Conservation (phyloP, 2,888 invertebrate genomes). For the Anoncus sp. region DNA sequence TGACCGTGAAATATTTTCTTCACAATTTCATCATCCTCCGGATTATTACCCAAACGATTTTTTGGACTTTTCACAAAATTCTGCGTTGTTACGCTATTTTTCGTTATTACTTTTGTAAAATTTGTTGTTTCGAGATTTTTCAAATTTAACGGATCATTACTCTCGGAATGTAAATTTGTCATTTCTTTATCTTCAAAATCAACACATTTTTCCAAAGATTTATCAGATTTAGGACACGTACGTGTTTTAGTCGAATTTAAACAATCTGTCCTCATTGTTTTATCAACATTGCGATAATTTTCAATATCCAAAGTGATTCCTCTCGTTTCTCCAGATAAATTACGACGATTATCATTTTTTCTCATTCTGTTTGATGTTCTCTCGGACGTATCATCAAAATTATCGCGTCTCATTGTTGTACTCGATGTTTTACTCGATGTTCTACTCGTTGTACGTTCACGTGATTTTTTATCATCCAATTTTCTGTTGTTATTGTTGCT, state of each 20-base stretch:
- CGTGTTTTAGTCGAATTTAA: background rate
- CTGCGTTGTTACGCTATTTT: background rate
- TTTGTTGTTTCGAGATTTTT: too few relatives aligned
- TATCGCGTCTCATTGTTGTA: constrained; percentile 18
- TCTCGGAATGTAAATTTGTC: too few relatives aligned
- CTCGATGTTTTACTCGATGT: constrained; percentile 1
- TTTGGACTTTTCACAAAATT: constrained; percentile 17
- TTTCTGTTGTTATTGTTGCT: background rate
- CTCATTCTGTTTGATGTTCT: constrained; percentile 11
- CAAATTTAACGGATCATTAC: too few relatives aligned
- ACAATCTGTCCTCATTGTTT: constrained; percentile 19
- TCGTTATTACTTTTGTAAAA: too few relatives aligned
- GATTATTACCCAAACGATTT: background rate
- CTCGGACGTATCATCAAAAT: background rate
- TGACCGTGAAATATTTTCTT: constrained; percentile 47
- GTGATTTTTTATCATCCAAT: background rate
- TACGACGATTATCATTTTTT: constrained; percentile 36
- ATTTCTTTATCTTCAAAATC: too few relatives aligned
- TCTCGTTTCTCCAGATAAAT: constrained; percentile 1
- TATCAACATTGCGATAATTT: background rate
- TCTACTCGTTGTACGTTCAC: background rate
- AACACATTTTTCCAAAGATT: background rate
- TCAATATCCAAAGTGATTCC: background rate
- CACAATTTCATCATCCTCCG: constrained; percentile 26
- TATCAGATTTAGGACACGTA: background rate